A percentile compares a stretch with the other conserved stretches of the same genome.
These are phyloP conservation scores for Chrysolina oricalcia DNA, from an alignment of 2,888 invertebrate genomes.

Conservation along the genomic window DNA sequence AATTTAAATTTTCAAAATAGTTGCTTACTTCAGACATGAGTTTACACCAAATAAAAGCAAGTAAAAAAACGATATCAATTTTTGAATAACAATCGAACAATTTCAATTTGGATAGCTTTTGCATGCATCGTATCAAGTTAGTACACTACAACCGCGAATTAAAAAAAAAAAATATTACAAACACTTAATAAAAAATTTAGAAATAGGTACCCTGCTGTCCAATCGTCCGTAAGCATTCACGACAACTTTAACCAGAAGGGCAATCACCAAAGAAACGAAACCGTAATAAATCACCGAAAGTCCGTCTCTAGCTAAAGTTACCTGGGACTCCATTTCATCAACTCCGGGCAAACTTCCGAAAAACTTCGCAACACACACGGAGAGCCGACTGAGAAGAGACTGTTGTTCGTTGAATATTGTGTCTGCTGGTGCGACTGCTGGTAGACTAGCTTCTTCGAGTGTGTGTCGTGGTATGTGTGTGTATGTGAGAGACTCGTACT, in stretches of 20 bases:
- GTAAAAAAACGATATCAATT: not conserved
- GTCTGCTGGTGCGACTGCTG: conserved; percentile 18
- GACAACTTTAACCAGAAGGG: conserved; percentile 67
- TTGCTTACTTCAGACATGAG: not conserved
- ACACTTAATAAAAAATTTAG: conserved; percentile 44
- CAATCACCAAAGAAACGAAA: conserved; percentile 67
- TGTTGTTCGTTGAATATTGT: conserved; percentile 1
- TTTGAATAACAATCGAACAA: not conserved
- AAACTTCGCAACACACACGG: conserved; percentile 26
- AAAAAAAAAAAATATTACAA: conserved; percentile 42
- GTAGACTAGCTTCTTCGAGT: conserved; percentile 20
- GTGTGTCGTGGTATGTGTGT: conserved; percentile 10
- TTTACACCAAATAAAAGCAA: not conserved
- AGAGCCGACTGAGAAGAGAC: conserved; percentile 13
- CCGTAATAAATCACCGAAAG: conserved; percentile 66
- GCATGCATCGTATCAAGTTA: conserved; percentile 27
- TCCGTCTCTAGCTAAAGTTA: conserved; percentile 66
- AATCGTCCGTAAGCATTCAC: conserved; percentile 65
- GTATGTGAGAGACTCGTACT: conserved; percentile 42
- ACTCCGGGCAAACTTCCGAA: conserved; percentile 32
- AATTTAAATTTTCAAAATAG: not conserved
- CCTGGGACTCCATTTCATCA: conserved; percentile 66
- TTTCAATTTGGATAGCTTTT: not conserved
- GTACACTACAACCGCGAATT: conserved; percentile 39
- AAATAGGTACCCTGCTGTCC: conserved; percentile 63